Base-by-base conservation (phyloP, 2,113 vertebrate species). In the Corythornis vintsioides region DNA sequence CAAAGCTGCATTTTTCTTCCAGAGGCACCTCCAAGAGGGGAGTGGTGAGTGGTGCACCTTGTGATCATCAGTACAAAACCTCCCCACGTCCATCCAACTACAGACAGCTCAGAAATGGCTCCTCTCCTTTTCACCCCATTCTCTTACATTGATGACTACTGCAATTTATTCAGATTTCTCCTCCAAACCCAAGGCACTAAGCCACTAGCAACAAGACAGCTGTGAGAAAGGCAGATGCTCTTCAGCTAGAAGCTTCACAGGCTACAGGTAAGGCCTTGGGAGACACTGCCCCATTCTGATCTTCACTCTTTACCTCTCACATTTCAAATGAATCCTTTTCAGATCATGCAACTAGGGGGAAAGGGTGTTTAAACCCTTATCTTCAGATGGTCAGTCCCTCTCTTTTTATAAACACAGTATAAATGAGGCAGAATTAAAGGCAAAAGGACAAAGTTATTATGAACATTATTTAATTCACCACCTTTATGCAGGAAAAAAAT, bases 21-120 rank as follows among this genome's bases (percentile, higher is more conserved):
- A 75, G 86, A 83, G 35, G 6, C 31, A 69, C 3, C 13, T 42
- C n/a, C 25, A 33, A 43, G 45, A 85, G 12, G 70, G 3, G 75
- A 88, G 38, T 38, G 38, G 38, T 9, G 38, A 71, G 21, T 33
- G 22, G 18, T 18, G 15, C 26, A 47, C 11, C 15, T 21, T n/a
- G 42, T 20, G 35, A 14, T 12, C 33, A 31, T 25, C 35, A 35
- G 19, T 10, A 45, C 38, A 79, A 69, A 69, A 71, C 48, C 5
- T 64, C 42, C 53, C 16, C 22, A 38, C 31, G 33, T 28, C 13
- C 2, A 0, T 1, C 0, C 33, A 64, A 57, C 43, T 40, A 64
- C 8, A 64, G 57, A 8, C 12, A 67, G 7, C 57, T 63, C 52
- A 74, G 20, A 56, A 86, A 70, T 17, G 4, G 13, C 18, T 21